Evolutionary conservation across 2,113 vertebrate genomes (phyloP), one percentile per base, ranked within the genome.

Genomic region (Microcebus tavaratra): DNA sequence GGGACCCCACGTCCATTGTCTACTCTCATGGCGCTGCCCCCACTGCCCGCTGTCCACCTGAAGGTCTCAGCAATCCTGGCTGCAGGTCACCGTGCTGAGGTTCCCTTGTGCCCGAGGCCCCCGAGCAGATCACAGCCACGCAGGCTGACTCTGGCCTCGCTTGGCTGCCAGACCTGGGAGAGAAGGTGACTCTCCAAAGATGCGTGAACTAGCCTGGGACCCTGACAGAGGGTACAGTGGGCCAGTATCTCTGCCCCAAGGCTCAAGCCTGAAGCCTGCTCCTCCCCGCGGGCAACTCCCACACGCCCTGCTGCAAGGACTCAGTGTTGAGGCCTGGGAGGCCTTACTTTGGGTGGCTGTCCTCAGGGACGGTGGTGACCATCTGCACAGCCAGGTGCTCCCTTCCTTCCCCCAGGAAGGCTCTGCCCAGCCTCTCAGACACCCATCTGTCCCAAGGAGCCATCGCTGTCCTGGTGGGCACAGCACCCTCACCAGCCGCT

Each of bases 41-140:
- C 14, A 5, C 79, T 68, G 75, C 45, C 45, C 7, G 14, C 39
- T 13, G 20, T 76, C 76, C 45, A 48, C 21, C 21, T 50, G 42
- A 36, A 67, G 34, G 42, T 29, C 42, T 50, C 34, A 81, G 57
- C 8, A 59, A 36, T 34, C 75, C 34, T 63, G 88, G 57, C 97
- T 50, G 14, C 89, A 95, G 87, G 79, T 92, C 90, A 83, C 92
- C 86, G 93, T 65, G 86, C 91, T 63, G 42, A 97, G 83, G 83
- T 91, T 81, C 50, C 50, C 13, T 48, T 81, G 90, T 39, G 72
- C 95, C 3, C 50, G 5, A 75, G 29, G 20, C 34, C 21, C 63
- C 5, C 72, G 5, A 76, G 59, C n/a, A 79, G 18, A 14, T 55
- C 53, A 55, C 17, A 55, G 53, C 53, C 53, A 55, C 17, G 53